A percentile compares a stretch with the other conserved stretches of the same genome.
Evolutionary conservation across 2,888 invertebrate species (phyloP).

Genomic region (Pegoplata infirma): DNA sequence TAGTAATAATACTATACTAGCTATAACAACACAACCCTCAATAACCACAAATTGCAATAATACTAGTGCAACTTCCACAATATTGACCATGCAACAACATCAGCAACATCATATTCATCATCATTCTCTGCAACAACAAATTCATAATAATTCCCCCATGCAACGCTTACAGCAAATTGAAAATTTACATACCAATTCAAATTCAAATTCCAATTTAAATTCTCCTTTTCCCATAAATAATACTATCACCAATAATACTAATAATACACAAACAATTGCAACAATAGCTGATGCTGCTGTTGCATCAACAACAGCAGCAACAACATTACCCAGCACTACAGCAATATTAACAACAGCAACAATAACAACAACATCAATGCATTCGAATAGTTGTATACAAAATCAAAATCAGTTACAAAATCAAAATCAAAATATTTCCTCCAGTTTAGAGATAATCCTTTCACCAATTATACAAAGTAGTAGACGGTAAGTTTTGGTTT

Average conservation of each 20-base stretch:
- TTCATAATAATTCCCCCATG: slow-evolving; percentile 56
- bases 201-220: slow-evolving; percentile 63
- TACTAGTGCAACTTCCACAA: slow-evolving; percentile 53
- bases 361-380: slow-evolving; percentile 26
- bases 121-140: slow-evolving; percentile 50
- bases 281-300: slow-evolving; percentile 22
- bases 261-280: slow-evolving; percentile 36
- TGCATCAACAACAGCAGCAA: slow-evolving; percentile 51
- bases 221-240: slow-evolving; percentile 44
- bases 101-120: slow-evolving; percentile 36
- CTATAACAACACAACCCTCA: slow-evolving; percentile 53
- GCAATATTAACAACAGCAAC: slow-evolving; percentile 11
- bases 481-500: slow-evolving; percentile 77
- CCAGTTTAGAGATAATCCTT: slow-evolving; percentile 79
- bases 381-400: slow-evolving; percentile 62
- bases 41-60: slow-evolving; percentile 58
- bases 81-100: slow-evolving; percentile 62
- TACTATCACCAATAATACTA: slow-evolving; percentile 23
- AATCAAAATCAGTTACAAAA: slow-evolving; percentile 70
- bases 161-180: slow-evolving; percentile 62
- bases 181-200: slow-evolving; percentile 53
- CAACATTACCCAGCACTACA: slow-evolving; percentile 44
- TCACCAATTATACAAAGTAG: slow-evolving; percentile 79
- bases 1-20: slow-evolving; percentile 16
- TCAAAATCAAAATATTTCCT: slow-evolving; percentile 78